Evolutionary conservation across 2,888 invertebrate species (phyloP), one percentile per base, ranked within the genome.

Genomic region (Sinopyrophorus schimmeli): DNA sequence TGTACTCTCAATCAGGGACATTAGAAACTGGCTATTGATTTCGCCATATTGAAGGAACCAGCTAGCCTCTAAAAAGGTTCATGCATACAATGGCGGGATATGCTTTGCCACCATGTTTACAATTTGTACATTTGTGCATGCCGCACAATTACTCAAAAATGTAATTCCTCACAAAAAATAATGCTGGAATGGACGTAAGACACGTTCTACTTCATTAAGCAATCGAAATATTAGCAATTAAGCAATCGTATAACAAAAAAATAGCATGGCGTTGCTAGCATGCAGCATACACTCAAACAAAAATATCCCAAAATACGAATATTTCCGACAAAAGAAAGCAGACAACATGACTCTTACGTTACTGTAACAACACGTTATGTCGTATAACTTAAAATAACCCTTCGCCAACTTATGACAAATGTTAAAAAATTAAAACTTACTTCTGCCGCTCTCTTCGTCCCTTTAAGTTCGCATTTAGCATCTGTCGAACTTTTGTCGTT

Each of bases 401-500:
- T n/a, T n/a, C n/a, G n/a, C n/a, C n/a, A n/a, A n/a, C n/a, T n/a
- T n/a, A n/a, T n/a, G n/a, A n/a, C n/a, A n/a, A 20, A 46, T 31
- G 5, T 32, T 30, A 28, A 30, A 44, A 34, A 39, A 15, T 35
- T 30, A n/a, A 73, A 70, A 82, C 87, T 86, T 77, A 89, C 89
- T 84, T 89, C 89, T 69, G 89, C 88, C 78, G 89, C 84, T 80
- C 90, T 84, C 80, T 90, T 90, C 73, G 87, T 86, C 77, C 88
- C 89, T 79, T 89, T 89, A 72, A 89, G 79, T 73, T 88, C 88
- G 77, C 86, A 85, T 80, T 89, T 89, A 47, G 84, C 81, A 73
- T 88, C 87, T 53, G 70, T 73, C 61, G 81, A 77, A 71, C 80
- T 80, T 78, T 88, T 87, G 70, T 88, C 88, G 75, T 78, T 80